Evolutionary conservation across 2,888 invertebrate species (phyloP), one percentile per base, ranked within the genome.

Genomic region (Nectonema munidae): DNA sequence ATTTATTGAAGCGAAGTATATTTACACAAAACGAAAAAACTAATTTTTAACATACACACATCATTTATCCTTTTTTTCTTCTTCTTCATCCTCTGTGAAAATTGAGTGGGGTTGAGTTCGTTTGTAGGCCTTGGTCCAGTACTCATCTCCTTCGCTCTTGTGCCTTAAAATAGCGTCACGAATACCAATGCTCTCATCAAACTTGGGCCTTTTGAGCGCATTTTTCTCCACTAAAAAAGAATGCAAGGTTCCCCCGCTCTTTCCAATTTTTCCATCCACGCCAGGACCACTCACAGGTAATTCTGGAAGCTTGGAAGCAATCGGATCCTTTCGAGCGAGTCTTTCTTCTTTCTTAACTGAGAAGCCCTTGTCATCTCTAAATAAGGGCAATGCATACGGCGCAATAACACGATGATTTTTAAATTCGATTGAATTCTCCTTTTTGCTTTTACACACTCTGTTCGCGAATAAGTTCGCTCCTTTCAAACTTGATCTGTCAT

Each of bases 171-270:
- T 79, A 2, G 86, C 86, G 49, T 79, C 81, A 37, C 86, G 64
- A 0, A 86, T 83, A 61, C 89, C 81, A 47, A 65, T 60, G 51
- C 76, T 76, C 52, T 79, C 77, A 48, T 79, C 71, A 0, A 77
- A 70, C 33, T 74, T 63, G 47, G 81, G 79, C 50, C 77, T 79
- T 41, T 51, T 48, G 5, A 81, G 60, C 1, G 86, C 89, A 39
- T 95, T 62, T 52, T 86, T 83, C 42, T 86, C 67, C 34, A 86
- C 83, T 5, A 89, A 77, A 52, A 76, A 86, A 2, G 86, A 83
- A 46, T 83, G 81, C 1, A 95, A 60, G 0, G 89, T 95, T 39
- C 79, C 77, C 2, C 83, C 83, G 19, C 81, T 77, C 0, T 76
- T 73, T 0, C 77, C 81, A 0, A 86, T 73, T 42, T 86, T 63